phyloP scores from a whole-genome alignment of 2,797 vertebrate genomes.

The Odontamblyopus lacepedii region DNA sequence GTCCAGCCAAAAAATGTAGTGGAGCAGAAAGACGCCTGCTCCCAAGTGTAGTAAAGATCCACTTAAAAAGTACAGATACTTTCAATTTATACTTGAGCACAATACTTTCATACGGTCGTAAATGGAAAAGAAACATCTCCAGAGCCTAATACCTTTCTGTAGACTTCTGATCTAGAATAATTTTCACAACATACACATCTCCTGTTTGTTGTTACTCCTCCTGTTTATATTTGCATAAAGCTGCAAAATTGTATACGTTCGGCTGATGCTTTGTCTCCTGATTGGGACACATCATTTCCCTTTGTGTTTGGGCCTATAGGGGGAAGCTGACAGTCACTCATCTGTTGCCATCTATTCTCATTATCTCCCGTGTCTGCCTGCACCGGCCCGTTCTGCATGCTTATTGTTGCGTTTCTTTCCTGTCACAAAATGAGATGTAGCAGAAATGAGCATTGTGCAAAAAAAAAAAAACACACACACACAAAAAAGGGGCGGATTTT shows the following conservation, averaged over 20 bases:
- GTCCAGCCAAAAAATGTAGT: too few species aligned
- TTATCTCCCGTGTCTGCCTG: constrained; percentile 60
- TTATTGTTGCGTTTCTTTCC: constrained; percentile 53
- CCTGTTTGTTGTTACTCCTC: background rate
- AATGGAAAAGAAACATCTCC: too few species aligned
- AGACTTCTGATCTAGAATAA: background rate
- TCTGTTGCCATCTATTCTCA: constrained; percentile 62
- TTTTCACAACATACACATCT: background rate
- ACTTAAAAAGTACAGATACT: too few species aligned
- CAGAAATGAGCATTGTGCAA: constrained; percentile 18
- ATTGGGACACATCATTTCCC: constrained; percentile 36
- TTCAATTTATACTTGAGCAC: too few species aligned
- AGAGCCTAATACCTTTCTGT: background rate
- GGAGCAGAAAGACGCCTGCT: too few species aligned
- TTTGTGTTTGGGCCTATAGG: constrained; percentile 26
- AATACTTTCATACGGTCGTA: too few species aligned
- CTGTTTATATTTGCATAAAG: background rate
- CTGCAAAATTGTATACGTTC: background rate
- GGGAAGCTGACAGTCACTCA: constrained; percentile 42
- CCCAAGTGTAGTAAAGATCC: too few species aligned
- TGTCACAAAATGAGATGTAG: constrained; percentile 52
- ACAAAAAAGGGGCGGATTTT: constrained; percentile 24
- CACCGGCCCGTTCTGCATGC: constrained; percentile 41
- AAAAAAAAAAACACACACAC: background rate
- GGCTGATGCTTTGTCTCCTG: constrained; percentile 37